Conservation (phyloP, 2,888 invertebrate species). For the Escarpia spicata region DNA sequence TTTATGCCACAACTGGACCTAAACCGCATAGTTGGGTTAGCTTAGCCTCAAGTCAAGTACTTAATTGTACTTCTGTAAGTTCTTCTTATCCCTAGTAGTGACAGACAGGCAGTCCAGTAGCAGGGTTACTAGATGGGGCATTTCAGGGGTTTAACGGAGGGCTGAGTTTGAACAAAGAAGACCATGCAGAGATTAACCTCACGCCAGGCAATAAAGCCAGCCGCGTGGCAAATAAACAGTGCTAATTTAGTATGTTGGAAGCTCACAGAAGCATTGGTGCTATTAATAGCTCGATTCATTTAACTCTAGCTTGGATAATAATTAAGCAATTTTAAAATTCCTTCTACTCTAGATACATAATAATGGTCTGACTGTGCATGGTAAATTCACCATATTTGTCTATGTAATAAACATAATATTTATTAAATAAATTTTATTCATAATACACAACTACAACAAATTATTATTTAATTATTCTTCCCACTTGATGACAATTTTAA, state of each 20-base stretch:
- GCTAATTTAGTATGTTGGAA: neutral
- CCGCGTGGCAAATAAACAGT: neutral
- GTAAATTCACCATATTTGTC: neutral
- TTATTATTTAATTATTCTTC: too few species aligned
- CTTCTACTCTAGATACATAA: neutral
- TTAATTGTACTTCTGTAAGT: neutral
- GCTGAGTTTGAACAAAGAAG: neutral
- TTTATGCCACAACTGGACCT: neutral
- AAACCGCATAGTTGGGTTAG: neutral
- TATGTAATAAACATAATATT: neutral
- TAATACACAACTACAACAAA: too few species aligned
- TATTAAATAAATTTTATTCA: too few species aligned
- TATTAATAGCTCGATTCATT: neutral
- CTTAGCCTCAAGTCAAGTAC: neutral
- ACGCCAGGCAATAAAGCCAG: neutral
- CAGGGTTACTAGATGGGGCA: neutral
- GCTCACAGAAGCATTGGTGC: neutral
- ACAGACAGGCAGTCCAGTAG: neutral
- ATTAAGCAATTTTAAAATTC: neutral
- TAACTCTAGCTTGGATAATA: neutral
- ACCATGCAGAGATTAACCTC: neutral
- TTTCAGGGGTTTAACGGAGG: neutral
- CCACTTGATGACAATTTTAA: too few species aligned
- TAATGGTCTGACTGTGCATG: neutral
- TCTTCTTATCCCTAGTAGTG: neutral